Base-by-base conservation (phyloP, 2,888 invertebrate species). In the Mactromeris polynyma region DNA sequence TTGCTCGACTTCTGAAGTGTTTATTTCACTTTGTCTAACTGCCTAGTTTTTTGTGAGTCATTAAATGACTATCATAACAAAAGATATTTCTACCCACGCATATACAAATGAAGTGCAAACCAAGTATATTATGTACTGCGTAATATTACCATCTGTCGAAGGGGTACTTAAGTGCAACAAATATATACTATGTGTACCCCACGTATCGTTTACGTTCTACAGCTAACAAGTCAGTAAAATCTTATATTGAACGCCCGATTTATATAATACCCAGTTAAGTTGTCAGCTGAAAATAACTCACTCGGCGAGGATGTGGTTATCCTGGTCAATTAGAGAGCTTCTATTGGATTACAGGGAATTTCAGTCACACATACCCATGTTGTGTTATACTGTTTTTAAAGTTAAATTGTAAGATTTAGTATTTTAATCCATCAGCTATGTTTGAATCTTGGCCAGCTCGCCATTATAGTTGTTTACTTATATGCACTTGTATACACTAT, bases 21-120 rank as follows among this genome's bases (percentile, higher is more conserved):
- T 73, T 73, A 73, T 73, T 73, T 33, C 33, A 33, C 36, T 33
- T 36, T 17, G 19, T 73, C 36, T 73, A 14, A 33, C 73, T 19
- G 73, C 36, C 73, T 17, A 73, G 73, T 73, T 33, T 69, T 73
- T 73, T 73, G 73, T 73, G 36, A 73, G 73, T 73, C 33, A 73
- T 73, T 73, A 73, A 73, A 36, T 36, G 36, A 73, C 73, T 73
- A 73, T 73, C 0, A 73, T 33, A 73, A 73, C 33, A 73, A 73
- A 73, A 73, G 33, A 33, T 73, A 36, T 9, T 73, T 33, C 6
- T 73, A 33, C 73, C 73, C 73, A 73, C 73, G 73, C 73, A 17
- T 73, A 73, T 73, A 73, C 73, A 33, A 33, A 36, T 33, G 73
- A 1, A 73, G 73, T 73, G 36, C 73, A 73, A 31, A 19, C 36